Conservation (phyloP, 1,140 invertebrate species). For the Drosophila trapezifrons region DNA sequence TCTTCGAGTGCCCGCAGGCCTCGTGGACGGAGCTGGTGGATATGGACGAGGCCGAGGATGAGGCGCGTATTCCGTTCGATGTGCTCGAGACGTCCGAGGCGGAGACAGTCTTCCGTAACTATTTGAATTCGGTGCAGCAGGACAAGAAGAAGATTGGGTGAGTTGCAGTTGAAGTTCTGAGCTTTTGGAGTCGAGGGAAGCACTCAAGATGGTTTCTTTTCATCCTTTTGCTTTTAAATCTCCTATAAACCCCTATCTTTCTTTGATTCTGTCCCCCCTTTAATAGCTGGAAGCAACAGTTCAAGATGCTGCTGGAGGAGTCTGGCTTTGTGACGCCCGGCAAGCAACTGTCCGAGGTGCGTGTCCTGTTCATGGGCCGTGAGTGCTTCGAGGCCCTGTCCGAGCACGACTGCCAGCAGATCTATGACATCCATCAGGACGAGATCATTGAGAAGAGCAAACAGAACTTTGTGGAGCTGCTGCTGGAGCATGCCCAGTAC, state of each 20-base stretch:
- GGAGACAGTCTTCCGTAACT: conserved; percentile 95
- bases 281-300: conserved; percentile 94
- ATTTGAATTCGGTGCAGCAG: conserved; percentile 94
- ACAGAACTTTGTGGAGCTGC: conserved; percentile 95
- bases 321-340: conserved; percentile 97
- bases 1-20: conserved; percentile 92
- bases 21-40: conserved; percentile 90
- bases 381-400: conserved; percentile 97
- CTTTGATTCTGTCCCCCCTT: conserved; percentile 11
- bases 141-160: conserved; percentile 95
- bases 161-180: conserved; percentile 73
- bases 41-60: conserved; percentile 88
- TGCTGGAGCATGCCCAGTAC: conserved; percentile 96
- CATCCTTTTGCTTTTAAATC: no score
- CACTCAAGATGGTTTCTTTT: no score
- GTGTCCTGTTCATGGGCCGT: conserved; percentile 96
- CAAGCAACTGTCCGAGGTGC: conserved; percentile 95
- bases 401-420: conserved; percentile 95
- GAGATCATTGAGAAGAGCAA: conserved; percentile 96
- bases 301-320: conserved; percentile 96
- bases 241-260: background rate
- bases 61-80: conserved; percentile 94
- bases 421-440: conserved; percentile 97
- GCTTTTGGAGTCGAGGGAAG: no score
- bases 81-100: conserved; percentile 95